Evolutionary conservation across 2,113 vertebrate genomes (phyloP).

Genomic region (Dasyprocta punctata): DNA sequence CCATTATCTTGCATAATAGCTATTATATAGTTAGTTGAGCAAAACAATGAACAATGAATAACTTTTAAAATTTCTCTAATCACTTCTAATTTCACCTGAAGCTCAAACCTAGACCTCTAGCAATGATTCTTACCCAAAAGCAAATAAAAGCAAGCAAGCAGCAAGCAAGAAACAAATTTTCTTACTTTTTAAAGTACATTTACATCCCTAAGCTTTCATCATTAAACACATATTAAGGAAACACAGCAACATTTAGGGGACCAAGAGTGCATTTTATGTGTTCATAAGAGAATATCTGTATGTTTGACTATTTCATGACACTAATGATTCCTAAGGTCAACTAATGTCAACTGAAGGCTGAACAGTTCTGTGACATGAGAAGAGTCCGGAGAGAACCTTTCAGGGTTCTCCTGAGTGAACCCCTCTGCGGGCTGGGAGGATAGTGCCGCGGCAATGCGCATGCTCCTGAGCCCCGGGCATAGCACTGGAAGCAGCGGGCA

Average conservation of each 20-base stretch:
- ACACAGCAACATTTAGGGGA: background rate
- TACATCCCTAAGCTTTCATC: background rate
- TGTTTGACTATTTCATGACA: background rate
- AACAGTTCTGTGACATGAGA: background rate
- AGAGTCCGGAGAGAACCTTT: background rate
- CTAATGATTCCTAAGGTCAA: slow-evolving; percentile 15
- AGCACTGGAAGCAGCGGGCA: background rate
- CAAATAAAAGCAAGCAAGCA: slow-evolving; percentile 51
- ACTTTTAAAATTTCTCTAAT: background rate
- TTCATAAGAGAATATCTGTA: background rate
- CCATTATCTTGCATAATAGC: background rate
- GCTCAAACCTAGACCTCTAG: background rate
- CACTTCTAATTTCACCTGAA: slow-evolving; percentile 12
- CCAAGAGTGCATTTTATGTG: background rate
- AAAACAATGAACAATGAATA: background rate
- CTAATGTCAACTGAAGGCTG: background rate
- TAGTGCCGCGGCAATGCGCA: background rate
- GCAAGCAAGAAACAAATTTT: slow-evolving; percentile 20
- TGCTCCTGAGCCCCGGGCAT: background rate
- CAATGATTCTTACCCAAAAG: slow-evolving; percentile 12
- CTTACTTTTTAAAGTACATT: background rate
- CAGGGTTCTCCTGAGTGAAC: background rate
- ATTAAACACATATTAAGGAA: background rate
- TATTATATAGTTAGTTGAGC: background rate
- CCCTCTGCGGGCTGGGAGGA: background rate